phyloP scores from a whole-genome alignment of 2,888 invertebrate species.

The Bhutanitis thaidina region DNA sequence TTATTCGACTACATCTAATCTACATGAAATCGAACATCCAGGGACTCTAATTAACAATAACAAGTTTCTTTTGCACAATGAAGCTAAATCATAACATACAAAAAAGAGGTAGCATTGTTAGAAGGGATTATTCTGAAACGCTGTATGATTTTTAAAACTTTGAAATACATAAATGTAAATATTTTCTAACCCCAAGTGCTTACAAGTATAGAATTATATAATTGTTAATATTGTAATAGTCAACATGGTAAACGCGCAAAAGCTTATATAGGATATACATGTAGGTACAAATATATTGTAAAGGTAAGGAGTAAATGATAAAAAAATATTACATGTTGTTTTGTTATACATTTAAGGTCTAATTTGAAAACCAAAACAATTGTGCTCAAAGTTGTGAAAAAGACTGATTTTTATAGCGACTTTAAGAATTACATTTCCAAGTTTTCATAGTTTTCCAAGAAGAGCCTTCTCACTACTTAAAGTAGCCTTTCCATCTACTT shows the following conservation, averaged over 20 bases:
- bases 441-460: slow-evolving; percentile 28
- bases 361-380: slow-evolving; percentile 40
- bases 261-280: slow-evolving; percentile 47
- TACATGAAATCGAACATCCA: slow-evolving; percentile 63
- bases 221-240: slow-evolving; percentile 64
- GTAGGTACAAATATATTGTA: slow-evolving; percentile 46
- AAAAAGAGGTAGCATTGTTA: slow-evolving; percentile 38
- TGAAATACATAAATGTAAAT: slow-evolving; percentile 29
- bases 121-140: slow-evolving; percentile 23
- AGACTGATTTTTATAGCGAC: slow-evolving; percentile 38
- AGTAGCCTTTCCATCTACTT: neutral
- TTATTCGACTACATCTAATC: slow-evolving; percentile 56
- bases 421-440: slow-evolving; percentile 23
- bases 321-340: slow-evolving; percentile 62
- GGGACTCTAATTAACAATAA: slow-evolving; percentile 44
- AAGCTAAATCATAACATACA: slow-evolving; percentile 33
- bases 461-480: slow-evolving; percentile 1
- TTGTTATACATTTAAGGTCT: slow-evolving; percentile 39
- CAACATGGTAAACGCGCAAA: slow-evolving; percentile 77
- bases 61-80: slow-evolving; percentile 33
- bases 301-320: slow-evolving; percentile 69
- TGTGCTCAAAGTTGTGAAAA: slow-evolving; percentile 39
- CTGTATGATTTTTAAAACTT: slow-evolving; percentile 11
- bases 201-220: slow-evolving; percentile 43
- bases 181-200: slow-evolving; percentile 37